Evolutionary conservation across 2,113 vertebrate genomes (phyloP).

Genomic region (Micromys minutus): DNA sequence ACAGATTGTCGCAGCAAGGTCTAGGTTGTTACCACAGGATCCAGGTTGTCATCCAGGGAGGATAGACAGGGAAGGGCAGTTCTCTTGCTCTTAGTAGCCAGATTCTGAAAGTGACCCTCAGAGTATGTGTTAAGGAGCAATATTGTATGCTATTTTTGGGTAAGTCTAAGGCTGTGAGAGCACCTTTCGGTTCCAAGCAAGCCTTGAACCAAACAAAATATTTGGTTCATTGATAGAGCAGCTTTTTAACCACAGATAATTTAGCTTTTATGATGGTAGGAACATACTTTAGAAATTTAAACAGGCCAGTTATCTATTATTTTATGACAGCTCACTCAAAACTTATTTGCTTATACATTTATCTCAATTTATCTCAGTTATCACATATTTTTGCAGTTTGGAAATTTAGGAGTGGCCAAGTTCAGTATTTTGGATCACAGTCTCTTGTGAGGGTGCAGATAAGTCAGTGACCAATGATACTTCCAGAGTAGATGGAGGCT

Average conservation of each 20-base stretch:
- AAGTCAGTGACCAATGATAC: not conserved
- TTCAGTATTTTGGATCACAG: not conserved
- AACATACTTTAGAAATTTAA: slow-evolving; percentile 27
- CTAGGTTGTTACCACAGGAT: not conserved
- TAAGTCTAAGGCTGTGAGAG: not conserved
- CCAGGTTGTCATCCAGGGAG: not conserved
- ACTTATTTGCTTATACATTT: not conserved
- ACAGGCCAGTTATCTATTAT: not conserved
- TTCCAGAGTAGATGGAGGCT: not conserved
- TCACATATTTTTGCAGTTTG: not conserved
- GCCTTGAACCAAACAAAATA: not conserved
- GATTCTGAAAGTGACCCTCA: not conserved
- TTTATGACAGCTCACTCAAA: slow-evolving; percentile 20
- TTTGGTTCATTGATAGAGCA: not conserved
- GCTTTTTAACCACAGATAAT: not conserved
- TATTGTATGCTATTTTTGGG: not conserved
- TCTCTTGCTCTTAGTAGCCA: not conserved
- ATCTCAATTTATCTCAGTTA: too few relatives aligned
- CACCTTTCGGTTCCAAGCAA: not conserved
- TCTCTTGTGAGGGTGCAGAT: not conserved
- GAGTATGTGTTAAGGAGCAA: not conserved
- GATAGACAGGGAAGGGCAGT: not conserved
- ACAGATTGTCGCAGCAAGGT: not conserved
- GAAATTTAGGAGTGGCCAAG: slow-evolving; percentile 8
- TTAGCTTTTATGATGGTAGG: slow-evolving; percentile 23